Evolutionary conservation across 2,113 vertebrate genomes (phyloP).

Genomic region (Eulemur rufifrons): DNA sequence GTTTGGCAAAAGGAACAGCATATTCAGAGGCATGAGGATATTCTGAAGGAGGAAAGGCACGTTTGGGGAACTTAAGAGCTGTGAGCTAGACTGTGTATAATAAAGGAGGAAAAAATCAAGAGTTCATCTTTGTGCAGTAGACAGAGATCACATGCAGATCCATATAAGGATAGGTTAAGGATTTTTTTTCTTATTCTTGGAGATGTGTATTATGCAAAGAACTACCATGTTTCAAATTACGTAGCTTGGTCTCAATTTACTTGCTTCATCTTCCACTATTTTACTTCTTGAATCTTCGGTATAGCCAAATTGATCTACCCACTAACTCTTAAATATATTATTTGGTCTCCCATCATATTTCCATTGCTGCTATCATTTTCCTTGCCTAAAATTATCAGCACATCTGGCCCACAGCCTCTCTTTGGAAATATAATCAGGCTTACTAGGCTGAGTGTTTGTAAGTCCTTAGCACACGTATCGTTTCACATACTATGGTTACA

Average conservation of each 20-base stretch:
- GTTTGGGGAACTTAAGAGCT: not conserved
- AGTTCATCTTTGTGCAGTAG: not conserved
- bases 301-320: not conserved
- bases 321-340: not conserved
- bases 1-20: not conserved
- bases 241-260: not conserved
- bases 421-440: not conserved
- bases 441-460: not conserved
- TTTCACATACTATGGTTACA: not conserved
- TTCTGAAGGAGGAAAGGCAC: not conserved
- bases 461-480: not conserved
- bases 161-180: not conserved
- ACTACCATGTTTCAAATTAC: not conserved
- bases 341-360: not conserved
- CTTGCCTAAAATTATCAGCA: not conserved
- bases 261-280: not conserved
- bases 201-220: not conserved
- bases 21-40: not conserved
- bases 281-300: not conserved
- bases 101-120: not conserved
- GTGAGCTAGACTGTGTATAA: not conserved
- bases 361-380: not conserved
- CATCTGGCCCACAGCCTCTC: not conserved
- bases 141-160: not conserved
- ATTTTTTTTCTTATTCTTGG: not conserved